Evolutionary conservation across 2,888 invertebrate species (phyloP).

Genomic region (Drosophila kuntzei): DNA sequence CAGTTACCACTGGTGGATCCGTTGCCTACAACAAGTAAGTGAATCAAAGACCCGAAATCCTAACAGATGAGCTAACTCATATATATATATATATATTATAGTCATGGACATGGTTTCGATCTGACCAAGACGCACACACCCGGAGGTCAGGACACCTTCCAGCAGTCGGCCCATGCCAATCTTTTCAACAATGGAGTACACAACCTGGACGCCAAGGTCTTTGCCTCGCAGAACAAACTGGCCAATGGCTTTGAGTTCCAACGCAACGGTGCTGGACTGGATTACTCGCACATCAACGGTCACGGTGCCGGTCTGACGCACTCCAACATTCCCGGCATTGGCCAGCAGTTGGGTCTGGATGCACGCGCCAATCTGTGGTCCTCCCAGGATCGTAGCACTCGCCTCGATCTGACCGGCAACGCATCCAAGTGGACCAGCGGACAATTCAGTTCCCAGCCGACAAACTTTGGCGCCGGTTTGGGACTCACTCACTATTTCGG

Average conservation of each 20-base stretch:
- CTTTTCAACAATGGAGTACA: constrained; percentile 76
- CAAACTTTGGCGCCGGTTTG: constrained; percentile 67
- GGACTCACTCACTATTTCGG: constrained; percentile 77
- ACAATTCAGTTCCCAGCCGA: constrained; percentile 47
- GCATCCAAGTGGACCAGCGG: constrained; percentile 60
- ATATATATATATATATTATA: constrained; percentile 7
- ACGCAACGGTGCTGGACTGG: constrained; percentile 78
- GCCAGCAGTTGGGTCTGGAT: constrained; percentile 68
- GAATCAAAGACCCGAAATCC: not conserved
- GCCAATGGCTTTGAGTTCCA: constrained; percentile 82
- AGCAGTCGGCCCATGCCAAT: constrained; percentile 68
- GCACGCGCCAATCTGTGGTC: constrained; percentile 61
- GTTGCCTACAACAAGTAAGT: constrained; percentile 67
- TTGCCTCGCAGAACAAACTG: constrained; percentile 77
- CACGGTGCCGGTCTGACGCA: constrained; percentile 74
- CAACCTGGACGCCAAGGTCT: constrained; percentile 77
- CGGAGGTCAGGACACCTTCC: constrained; percentile 66
- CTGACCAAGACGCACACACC: constrained; percentile 69
- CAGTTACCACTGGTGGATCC: constrained; percentile 67
- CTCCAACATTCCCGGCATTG: constrained; percentile 77
- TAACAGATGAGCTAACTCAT: not conserved
- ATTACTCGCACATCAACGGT: constrained; percentile 77
- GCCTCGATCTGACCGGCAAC: constrained; percentile 48
- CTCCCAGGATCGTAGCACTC: constrained; percentile 59
- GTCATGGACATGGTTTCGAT: constrained; percentile 68